phyloP scores from a whole-genome alignment of 2,888 invertebrate genomes.

The Luperina testacea region DNA sequence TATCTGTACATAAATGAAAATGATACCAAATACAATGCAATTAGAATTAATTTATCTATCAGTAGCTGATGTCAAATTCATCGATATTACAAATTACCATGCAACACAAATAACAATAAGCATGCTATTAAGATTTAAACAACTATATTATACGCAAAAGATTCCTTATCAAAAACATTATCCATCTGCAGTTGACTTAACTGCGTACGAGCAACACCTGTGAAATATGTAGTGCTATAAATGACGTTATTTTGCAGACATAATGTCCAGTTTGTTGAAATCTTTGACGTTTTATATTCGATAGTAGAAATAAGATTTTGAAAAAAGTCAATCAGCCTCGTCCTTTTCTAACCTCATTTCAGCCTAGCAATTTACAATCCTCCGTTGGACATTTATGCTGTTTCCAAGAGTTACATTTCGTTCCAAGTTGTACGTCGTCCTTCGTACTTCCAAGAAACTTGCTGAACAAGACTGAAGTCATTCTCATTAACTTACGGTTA shows the following conservation, averaged over 20 bases:
- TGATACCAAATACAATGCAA: neutral
- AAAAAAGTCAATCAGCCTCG: neutral
- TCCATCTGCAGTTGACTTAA: too few relatives aligned
- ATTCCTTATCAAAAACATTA: neutral
- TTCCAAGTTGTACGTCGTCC: neutral
- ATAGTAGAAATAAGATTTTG: neutral
- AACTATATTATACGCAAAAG: neutral
- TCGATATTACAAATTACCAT: neutral
- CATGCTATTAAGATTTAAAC: neutral
- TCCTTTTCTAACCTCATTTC: neutral
- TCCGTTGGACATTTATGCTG: neutral
- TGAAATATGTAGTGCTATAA: neutral
- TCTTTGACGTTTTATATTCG: neutral
- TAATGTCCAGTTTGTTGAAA: neutral
- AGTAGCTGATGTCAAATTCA: neutral
- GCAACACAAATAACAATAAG: constrained; percentile 10
- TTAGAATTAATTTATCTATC: neutral
- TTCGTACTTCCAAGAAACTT: neutral
- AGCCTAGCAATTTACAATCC: neutral
- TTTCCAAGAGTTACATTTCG: neutral
- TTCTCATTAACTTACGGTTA: neutral
- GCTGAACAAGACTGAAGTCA: constrained; percentile 5
- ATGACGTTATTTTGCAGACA: neutral
- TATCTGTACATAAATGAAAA: neutral
- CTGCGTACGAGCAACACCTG: neutral